Evolutionary conservation across 2,113 vertebrate genomes (phyloP), one percentile per base, ranked within the genome.

Genomic region (Nannobrachium achirus): DNA sequence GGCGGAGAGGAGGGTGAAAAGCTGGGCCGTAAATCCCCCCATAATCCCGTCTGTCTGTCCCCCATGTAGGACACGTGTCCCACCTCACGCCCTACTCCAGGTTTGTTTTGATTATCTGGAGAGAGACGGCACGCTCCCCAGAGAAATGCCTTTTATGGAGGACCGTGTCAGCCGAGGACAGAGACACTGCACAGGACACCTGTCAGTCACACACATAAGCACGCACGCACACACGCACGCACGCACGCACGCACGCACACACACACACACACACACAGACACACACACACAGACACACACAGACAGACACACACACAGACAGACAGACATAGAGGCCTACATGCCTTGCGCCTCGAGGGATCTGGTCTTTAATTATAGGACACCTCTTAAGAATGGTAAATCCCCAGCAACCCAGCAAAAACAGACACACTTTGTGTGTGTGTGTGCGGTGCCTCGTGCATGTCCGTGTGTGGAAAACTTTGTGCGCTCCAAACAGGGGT

Each of bases 151-250:
- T 4, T 33, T 33, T 33, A 33, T 33, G 25, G 25, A 33, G 25
- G 25, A 33, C 25, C 80, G 81, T 45, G 76, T 73, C 62, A 53
- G 57, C 20, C 67, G 25, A 33, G 25, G 25, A 33, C 25, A 33
- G 25, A 33, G 25, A 33, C 25, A 33, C 25, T 33, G 25, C 25
- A 33, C 25, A 33, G 25, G 25, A 33, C 25, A 33, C 25, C 25
- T 33, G 25, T 33, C 25, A 33, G 25, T 33, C 38, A 15, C 14
- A 5, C 1, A 25, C 40, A 13, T 19, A 62, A 33, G 6, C 62
- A 44, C 20, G 39, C 56, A 66, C 58, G 13, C 41, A 44, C 60
- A 41, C 71, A 64, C 15, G 52, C 56, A 44, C 20, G 10, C 7
- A 9, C 44, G n/a, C 52, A 55, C 52, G 25, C 52, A 55, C 52